Evolutionary conservation across 2,113 vertebrate genomes (phyloP), one percentile per base, ranked within the genome.

Genomic region (Phrynosoma blainvillii): DNA sequence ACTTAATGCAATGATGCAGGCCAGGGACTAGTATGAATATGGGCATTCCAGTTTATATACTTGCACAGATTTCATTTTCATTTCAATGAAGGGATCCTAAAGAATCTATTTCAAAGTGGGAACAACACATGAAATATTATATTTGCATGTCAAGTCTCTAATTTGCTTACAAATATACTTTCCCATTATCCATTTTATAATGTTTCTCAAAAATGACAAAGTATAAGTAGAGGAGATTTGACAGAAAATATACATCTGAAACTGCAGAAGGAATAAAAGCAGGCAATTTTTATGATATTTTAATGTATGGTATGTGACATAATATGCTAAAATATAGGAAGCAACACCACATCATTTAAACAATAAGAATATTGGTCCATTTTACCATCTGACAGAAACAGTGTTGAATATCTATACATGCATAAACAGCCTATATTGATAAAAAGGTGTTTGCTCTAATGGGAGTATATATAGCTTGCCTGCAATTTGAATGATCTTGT

Each of bases 281-380:
- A 78, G 40, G 30, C 80, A 0, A 3, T 92, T 93, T 90, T 70
- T 75, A 13, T 40, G 40, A 40, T 77, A 16, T 20, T 84, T 21
- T 70, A 84, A 85, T 47, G 74, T 73, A 5, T 5, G 21, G 65
- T 65, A 83, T 78, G n/a, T 36, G 88, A 82, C 86, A 77, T 73
- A 82, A 88, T 32, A 78, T 70, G 66, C 84, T 91, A 81, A 86
- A 77, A 86, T 76, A 36, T 20, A 77, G 91, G 12, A 21, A 2
- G 5, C 16, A 74, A 65, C 82, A 86, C 59, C 66, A 52, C 1
- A 0, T 84, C 36, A 40, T 47, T 30, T 75, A 85, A 92, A 32
- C 40, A 81, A 84, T 0, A 82, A 32, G 86, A 92, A 92, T 93
- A 90, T 32, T 30, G 92, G 89, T 88, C 88, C 6, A 65, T 0